These are phyloP conservation scores for Elymnias hypermnestra DNA, from an alignment of 1,140 invertebrate species.

Conservation along the genomic window DNA sequence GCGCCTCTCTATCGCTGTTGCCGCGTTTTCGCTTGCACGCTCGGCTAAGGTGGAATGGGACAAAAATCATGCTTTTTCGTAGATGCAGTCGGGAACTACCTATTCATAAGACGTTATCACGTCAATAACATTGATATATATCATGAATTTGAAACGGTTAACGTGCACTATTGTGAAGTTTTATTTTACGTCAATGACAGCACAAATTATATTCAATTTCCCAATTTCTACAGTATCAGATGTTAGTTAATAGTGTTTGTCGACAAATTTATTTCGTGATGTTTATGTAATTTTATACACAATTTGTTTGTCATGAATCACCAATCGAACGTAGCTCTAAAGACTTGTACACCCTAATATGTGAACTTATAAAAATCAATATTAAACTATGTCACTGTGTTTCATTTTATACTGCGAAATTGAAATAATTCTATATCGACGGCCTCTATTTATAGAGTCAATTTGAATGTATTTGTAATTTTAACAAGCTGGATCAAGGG, in stretches of 20 bases:
- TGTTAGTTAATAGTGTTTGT: constrained; percentile 25
- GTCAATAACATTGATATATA: too few species aligned
- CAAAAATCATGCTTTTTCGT: too few species aligned
- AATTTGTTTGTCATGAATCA: constrained; percentile 51
- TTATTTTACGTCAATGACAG: neutral
- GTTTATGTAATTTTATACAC: constrained; percentile 34
- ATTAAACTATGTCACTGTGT: constrained; percentile 22
- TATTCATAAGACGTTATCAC: too few species aligned
- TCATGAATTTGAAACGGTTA: too few species aligned
- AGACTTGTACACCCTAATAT: constrained; percentile 56
- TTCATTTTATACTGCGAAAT: constrained; percentile 25
- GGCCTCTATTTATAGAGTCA: too few species aligned
- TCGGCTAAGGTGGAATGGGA: too few species aligned
- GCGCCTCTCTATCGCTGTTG: too few species aligned
- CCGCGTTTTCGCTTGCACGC: too few species aligned
- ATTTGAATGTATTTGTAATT: too few species aligned
- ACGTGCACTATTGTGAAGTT: neutral
- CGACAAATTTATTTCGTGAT: constrained; percentile 22
- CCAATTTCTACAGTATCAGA: constrained; percentile 20
- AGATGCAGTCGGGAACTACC: too few species aligned
- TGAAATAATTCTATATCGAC: neutral
- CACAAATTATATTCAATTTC: constrained; percentile 2
- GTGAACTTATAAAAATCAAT: constrained; percentile 57
- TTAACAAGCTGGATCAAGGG: too few species aligned
- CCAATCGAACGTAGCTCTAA: constrained; percentile 54